A percentile compares a stretch with the other conserved stretches of the same genome.
These are phyloP conservation scores for Microcebus tavaratra DNA, from an alignment of 2,113 vertebrate species.

Conservation along the genomic window DNA sequence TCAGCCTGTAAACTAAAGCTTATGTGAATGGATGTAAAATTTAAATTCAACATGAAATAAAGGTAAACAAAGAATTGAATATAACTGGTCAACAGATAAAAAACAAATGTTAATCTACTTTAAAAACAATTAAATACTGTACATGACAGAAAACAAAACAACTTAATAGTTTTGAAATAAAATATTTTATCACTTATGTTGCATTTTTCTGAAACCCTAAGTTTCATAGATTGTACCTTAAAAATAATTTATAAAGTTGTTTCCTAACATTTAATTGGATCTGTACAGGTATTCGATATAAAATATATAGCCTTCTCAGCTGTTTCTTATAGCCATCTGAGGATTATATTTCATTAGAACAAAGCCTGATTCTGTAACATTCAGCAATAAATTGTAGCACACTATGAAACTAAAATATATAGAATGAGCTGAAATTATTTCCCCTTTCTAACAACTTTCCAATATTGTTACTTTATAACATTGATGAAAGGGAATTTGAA, in stretches of 20 bases:
- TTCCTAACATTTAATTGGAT: slow-evolving; percentile 7
- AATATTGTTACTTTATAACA: neutral
- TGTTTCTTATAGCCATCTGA: neutral
- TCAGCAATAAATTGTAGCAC: slow-evolving; percentile 8
- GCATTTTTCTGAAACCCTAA: neutral
- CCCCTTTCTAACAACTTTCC: neutral
- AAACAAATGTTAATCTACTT: neutral
- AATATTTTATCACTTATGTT: neutral
- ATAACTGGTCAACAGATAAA: neutral
- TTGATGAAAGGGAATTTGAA: neutral
- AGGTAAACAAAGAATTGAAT: neutral
- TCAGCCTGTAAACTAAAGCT: neutral
- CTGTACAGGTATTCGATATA: neutral
- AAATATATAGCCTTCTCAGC: slow-evolving; percentile 29
- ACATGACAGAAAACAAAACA: neutral
- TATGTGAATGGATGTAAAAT: neutral
- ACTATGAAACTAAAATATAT: neutral
- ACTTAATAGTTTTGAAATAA: neutral
- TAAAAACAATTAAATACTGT: neutral
- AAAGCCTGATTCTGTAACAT: neutral
- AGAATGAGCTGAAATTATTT: neutral
- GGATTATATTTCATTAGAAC: slow-evolving; percentile 24
- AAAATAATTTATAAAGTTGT: neutral
- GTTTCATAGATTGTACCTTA: neutral
- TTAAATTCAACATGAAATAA: slow-evolving; percentile 33